Conservation (phyloP, 2,888 invertebrate genomes). For the Heliconius cydno region DNA sequence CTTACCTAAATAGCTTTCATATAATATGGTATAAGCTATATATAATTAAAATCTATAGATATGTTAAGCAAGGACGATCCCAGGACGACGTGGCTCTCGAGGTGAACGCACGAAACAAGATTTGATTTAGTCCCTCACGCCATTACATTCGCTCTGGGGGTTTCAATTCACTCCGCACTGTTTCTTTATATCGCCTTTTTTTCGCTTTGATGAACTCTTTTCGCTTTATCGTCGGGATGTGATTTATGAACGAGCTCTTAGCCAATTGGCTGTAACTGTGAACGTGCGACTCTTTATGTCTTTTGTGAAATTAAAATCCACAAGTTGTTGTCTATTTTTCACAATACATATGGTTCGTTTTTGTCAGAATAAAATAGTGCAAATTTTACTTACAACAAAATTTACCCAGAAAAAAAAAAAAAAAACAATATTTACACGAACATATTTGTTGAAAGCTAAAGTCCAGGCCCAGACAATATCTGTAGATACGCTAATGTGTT, state of each 20-base stretch:
- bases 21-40: neutral
- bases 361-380: neutral
- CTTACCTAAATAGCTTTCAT: neutral
- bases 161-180: constrained; percentile 57
- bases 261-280: constrained; percentile 19
- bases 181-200: constrained; percentile 52
- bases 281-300: constrained; percentile 9
- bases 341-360: neutral
- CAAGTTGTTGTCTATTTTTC: neutral
- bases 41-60: constrained; percentile 15
- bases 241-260: constrained; percentile 44
- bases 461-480: no score
- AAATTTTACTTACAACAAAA: no score
- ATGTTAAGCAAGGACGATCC: neutral
- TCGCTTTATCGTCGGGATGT: constrained; percentile 45
- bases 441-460: no score
- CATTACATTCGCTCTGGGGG: constrained; percentile 61
- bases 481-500: no score
- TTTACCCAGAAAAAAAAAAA: no score
- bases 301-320: constrained; percentile 3
- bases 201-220: constrained; percentile 52
- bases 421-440: no score
- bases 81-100: constrained; percentile 19
- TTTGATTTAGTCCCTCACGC: constrained; percentile 60
- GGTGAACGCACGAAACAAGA: constrained; percentile 34